phyloP scores from a whole-genome alignment of 2,888 invertebrate species.

The Ceraclea dissimilis region DNA sequence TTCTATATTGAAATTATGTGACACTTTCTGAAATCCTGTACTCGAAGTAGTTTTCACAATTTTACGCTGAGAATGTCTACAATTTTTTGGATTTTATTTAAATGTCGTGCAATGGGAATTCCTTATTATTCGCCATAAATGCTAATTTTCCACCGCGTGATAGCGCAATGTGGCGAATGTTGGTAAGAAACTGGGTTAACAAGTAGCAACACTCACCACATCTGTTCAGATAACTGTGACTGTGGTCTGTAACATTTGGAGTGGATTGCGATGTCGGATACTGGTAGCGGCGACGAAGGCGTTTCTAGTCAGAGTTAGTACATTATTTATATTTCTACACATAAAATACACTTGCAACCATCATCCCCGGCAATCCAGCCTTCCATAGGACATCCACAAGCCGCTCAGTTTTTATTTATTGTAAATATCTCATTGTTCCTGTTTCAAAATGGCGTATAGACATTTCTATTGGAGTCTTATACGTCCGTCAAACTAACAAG shows the following conservation, averaged over 20 bases:
- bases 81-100: no score
- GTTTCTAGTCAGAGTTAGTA: slow-evolving; percentile 73
- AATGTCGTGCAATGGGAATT: no score
- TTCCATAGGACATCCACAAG: slow-evolving; percentile 33
- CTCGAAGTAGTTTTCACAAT: no score
- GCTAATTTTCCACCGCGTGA: no score
- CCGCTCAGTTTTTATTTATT: slow-evolving; percentile 34
- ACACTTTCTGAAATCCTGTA: no score
- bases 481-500: slow-evolving; percentile 23
- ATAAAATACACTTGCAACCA: slow-evolving; percentile 30
- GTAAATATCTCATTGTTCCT: slow-evolving; percentile 51
- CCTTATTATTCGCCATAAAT: no score
- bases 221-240: slow-evolving; percentile 22
- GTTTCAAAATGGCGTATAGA: slow-evolving; percentile 49
- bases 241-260: slow-evolving; percentile 44
- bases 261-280: slow-evolving; percentile 65
- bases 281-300: slow-evolving; percentile 73
- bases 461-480: slow-evolving; percentile 32
- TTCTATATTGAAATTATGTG: no score
- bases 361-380: slow-evolving; percentile 31
- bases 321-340: slow-evolving; percentile 34
- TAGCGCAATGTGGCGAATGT: no score
- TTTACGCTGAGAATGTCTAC: no score
- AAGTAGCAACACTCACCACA: slow-evolving; percentile 9
- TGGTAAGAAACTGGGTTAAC: no score